Base-by-base conservation (phyloP, 2,888 invertebrate genomes). In the Cyclophora albipunctata region DNA sequence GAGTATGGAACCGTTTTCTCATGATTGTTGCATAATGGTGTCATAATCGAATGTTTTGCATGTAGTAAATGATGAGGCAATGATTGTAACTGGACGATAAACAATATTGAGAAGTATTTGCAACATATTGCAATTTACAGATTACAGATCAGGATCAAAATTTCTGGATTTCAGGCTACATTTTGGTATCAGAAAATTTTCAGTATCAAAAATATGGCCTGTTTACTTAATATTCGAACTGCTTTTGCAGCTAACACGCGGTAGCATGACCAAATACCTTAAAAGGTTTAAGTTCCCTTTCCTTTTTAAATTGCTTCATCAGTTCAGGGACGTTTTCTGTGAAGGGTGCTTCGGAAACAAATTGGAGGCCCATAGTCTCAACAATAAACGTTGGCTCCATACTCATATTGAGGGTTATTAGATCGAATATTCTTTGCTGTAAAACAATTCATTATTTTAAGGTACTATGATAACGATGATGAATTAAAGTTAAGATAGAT, bases 311-410 rank as follows among this genome's bases (percentile, higher is more conserved):
- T 63, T 90, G 83, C 52, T 84, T 67, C 60, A 81, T 80, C 78
- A 91, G 75, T 69, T 75, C 54, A 59, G 85, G 67, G 53, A 85
- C 72, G 54, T 84, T 85, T 59, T 87, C 84, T 7, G 68, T 71
- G 63, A 92, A 91, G 46, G 87, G 78, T 50, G 78, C 58, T 49
- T 91, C 91, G 2, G 87, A 85, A 44, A 83, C 77, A 91, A 91
- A 92, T 48, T 87, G 78, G 45, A 91, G 65, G 41, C 60, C 73
- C 85, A 88, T 83, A 37, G 79, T 81, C 63, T 90, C 89, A 20
- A 87, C 76, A 20, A 92, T 87, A 61, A 89, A 91, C 3, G 81
- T 88, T 1, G 92, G 91, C 57, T 91, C 90, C 87, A 92, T 89
- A 57, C 78, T 88, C 43, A 93, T 67, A 71, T 92, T 89, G 5